Base-by-base conservation (phyloP, 2,113 vertebrate species). In the Neotoma lepida region DNA sequence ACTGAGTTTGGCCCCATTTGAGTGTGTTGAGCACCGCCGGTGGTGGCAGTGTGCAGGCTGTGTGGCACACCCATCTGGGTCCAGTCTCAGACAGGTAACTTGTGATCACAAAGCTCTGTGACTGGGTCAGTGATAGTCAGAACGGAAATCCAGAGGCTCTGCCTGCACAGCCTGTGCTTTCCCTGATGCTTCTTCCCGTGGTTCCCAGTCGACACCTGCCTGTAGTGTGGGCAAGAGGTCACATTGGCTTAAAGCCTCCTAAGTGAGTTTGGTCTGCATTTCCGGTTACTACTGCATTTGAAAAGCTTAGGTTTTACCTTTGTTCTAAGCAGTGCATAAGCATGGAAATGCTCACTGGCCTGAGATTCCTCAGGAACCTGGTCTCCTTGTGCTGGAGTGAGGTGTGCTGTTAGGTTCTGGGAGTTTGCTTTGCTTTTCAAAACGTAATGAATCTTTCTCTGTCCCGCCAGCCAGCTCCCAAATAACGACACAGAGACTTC, bases 331-430 rank as follows among this genome's bases (percentile, higher is more conserved):
- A 74, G 18, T 87, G 35, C 13, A 82, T 51, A 93, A 89, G 14
- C 6, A 20, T 86, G 81, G 26, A 64, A 58, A 35, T 51, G 54
- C 0, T 89, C 6, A n/a, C 54, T 9, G 35, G 3, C 54, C 13
- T 51, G 54, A 70, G 81, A 63, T 78, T 88, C 71, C 91, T 66
- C 33, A 73, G 86, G 30, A 82, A 51, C 95, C 73, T 81, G 56
- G 58, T 86, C 39, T 41, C 78, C 28, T 7, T 10, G 9, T n/a
- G 0, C 82, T 39, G 56, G 54, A 87, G n/a, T 1, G 10, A 85
- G 54, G 8, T 2, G 0, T 49, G 49, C 9, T 30, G 3, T 91
- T 66, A 63, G 24, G 30, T 41, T 92, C 10, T 49, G 39, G 9
- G 46, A 41, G 63, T 77, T 88, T 74, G 58, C 22, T 3, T 90